These are phyloP conservation scores for Tympanuchus pallidicinctus DNA, from an alignment of 2,113 vertebrate species.

Conservation along the genomic window DNA sequence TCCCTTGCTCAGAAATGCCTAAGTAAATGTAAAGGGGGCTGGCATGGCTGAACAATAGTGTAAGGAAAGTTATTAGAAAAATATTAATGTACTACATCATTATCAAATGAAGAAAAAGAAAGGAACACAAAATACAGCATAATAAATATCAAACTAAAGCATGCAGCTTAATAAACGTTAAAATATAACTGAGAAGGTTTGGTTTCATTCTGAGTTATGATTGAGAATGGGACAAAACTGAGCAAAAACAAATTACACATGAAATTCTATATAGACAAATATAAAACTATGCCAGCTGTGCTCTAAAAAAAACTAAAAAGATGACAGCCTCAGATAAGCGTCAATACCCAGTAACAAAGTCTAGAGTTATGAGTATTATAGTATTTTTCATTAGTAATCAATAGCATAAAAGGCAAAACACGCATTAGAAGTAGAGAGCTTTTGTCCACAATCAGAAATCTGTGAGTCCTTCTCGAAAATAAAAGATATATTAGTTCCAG, in stretches of 20 bases:
- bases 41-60: not conserved
- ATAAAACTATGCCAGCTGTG: not conserved
- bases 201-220: not conserved
- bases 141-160: not conserved
- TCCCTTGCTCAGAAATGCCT: not conserved
- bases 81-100: not conserved
- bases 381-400: too few species aligned
- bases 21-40: not conserved
- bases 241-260: not conserved
- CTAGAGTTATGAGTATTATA: not conserved
- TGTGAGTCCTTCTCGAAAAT: not conserved
- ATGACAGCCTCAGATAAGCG: not conserved
- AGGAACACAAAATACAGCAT: not conserved
- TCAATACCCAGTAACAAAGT: not conserved
- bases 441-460: not conserved
- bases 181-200: not conserved
- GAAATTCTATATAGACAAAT: not conserved
- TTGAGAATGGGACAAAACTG: not conserved
- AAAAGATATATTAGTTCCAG: not conserved
- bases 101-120: not conserved
- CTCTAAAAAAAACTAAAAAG: not conserved
- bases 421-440: not conserved
- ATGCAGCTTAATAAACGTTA: not conserved
- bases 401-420: accelerated
- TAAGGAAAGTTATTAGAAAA: not conserved